Evolutionary conservation across 1,140 invertebrate species (phyloP).

Genomic region (Pseudomyrmex flavicornis): DNA sequence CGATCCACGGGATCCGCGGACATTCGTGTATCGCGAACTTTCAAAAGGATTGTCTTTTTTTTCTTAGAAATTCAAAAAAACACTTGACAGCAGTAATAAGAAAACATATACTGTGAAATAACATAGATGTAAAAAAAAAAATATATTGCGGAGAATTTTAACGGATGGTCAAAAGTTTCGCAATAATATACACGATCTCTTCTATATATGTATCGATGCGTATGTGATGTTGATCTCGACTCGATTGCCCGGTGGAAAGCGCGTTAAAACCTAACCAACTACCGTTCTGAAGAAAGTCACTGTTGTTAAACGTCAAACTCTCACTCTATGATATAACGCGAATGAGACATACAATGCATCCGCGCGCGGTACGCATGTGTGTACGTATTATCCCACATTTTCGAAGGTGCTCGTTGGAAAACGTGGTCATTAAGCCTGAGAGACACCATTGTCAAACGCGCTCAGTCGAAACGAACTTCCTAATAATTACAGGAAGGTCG

Average conservation of each 20-base stretch:
- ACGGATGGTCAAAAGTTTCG: background rate
- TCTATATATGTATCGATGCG: background rate
- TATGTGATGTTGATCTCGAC: background rate
- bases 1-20: background rate
- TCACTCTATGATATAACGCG: constrained; percentile 60
- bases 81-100: no score
- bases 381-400: no score
- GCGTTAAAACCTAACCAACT: constrained; percentile 19
- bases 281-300: constrained; percentile 42
- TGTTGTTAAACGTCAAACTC: constrained; percentile 42
- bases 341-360: constrained; percentile 21
- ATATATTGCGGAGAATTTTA: background rate
- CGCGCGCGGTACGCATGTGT: constrained; percentile 19
- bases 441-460: no score
- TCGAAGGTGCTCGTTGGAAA: background rate
- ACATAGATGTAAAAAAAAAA: no score
- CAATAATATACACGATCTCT: background rate
- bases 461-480: constrained; percentile 1
- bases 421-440: background rate
- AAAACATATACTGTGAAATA: no score
- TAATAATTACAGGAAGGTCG: background rate
- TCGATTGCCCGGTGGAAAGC: constrained; percentile 11
- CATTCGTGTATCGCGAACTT: background rate
- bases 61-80: no score
- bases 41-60: no score